Percentiles rank a stretch among this genome's conserved stretches.
Conservation (phyloP, 2,888 invertebrate species). For the Cerastoderma edule region DNA sequence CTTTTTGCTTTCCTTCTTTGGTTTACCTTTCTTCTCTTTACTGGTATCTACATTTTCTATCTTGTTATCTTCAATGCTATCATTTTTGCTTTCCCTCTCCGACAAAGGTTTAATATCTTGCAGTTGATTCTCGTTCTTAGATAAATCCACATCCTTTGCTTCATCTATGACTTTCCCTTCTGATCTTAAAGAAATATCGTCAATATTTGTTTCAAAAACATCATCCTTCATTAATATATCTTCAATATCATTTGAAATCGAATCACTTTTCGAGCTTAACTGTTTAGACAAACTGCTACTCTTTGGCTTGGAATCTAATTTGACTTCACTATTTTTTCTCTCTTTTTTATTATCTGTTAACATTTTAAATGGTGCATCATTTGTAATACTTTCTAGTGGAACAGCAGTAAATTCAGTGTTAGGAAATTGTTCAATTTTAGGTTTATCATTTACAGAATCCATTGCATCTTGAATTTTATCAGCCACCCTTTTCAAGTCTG, state of each 20-base stretch:
- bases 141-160: too few species aligned
- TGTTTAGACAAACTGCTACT: background rate
- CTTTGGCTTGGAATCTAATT: too few species aligned
- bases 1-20: slow-evolving; percentile 28
- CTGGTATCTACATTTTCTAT: background rate
- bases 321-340: background rate
- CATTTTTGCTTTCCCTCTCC: background rate
- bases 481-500: background rate
- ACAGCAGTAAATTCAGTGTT: slow-evolving; percentile 4
- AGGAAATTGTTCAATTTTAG: background rate
- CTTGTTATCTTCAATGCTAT: background rate
- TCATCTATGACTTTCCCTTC: background rate
- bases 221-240: slow-evolving; percentile 17
- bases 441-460: background rate
- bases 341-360: background rate
- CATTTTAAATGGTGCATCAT: slow-evolving; percentile 1
- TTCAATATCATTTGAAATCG: background rate
- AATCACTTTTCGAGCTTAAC: background rate
- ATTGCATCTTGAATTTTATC: slow-evolving; percentile 2
- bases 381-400: slow-evolving; percentile 16
- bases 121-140: too few species aligned
- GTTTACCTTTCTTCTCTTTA: slow-evolving; percentile 23
- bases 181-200: slow-evolving; percentile 5
- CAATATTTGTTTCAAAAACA: slow-evolving; percentile 26
- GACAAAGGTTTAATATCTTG: slow-evolving; percentile 6